Conservation (phyloP, 2,113 vertebrate genomes). For the Gambusia holbrooki region DNA sequence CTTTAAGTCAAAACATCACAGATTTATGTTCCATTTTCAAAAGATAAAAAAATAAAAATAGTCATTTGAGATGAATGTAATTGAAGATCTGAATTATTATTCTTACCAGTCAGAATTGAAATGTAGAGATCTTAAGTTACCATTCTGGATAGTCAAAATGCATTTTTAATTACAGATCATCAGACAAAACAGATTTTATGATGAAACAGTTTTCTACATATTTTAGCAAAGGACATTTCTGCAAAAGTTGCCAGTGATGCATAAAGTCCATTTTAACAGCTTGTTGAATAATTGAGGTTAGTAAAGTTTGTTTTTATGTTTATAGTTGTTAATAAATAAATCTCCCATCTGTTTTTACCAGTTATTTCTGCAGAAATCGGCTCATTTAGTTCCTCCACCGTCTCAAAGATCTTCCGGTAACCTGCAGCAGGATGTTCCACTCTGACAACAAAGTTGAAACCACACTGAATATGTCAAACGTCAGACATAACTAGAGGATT, state of each 20-base stretch:
- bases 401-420: constrained; percentile 96
- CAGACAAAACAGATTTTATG: too few species aligned
- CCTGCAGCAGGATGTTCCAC: constrained; percentile 93
- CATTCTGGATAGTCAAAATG: too few species aligned
- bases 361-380: constrained; percentile 86
- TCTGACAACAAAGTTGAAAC: constrained; percentile 65
- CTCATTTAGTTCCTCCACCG: constrained; percentile 90
- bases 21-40: too few species aligned
- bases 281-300: neutral
- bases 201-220: too few species aligned
- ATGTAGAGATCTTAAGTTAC: too few species aligned
- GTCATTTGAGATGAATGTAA: too few species aligned
- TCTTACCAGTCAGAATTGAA: too few species aligned
- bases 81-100: too few species aligned
- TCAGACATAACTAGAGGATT: neutral
- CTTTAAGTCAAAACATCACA: too few species aligned
- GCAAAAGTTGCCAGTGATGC: neutral
- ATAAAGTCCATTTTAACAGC: neutral
- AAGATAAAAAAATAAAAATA: too few species aligned
- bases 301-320: neutral
- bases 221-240: too few species aligned
- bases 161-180: too few species aligned
- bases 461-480: neutral
- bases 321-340: neutral
- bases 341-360: constrained; percentile 56